Conservation (phyloP, 1,140 invertebrate genomes). For the Cydia strobilella region DNA sequence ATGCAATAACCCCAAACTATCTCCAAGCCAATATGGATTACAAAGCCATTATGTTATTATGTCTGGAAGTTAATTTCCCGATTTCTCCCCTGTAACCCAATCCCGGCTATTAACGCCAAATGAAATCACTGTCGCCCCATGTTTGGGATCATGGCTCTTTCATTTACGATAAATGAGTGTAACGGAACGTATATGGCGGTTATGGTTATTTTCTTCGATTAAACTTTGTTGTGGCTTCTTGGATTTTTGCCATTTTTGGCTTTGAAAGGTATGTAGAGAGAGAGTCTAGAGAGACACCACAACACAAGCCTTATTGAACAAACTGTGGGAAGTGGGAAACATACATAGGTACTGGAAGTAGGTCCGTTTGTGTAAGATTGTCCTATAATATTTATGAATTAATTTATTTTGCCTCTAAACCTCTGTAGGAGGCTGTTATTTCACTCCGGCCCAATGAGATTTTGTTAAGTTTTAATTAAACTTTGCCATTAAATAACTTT, state of each 20-base stretch:
- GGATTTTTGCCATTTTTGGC: not conserved
- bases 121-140: constrained; percentile 19
- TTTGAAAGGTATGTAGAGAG: no score
- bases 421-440: no score
- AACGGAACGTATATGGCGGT: constrained; percentile 9
- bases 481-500: no score
- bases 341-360: no score
- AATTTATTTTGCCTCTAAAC: no score
- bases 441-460: no score
- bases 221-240: not conserved
- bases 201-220: constrained; percentile 17
- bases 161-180: constrained; percentile 19
- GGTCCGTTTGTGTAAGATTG: no score
- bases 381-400: no score
- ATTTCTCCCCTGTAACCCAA: constrained; percentile 14
- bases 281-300: no score
- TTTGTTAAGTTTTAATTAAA: no score
- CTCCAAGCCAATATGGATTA: constrained; percentile 24
- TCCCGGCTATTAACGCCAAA: constrained; percentile 16
- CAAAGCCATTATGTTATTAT: constrained; percentile 19
- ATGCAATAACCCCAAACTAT: constrained; percentile 15
- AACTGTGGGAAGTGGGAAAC: no score
- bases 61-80: constrained; percentile 14
- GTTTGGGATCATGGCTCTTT: not conserved
- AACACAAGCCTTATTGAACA: no score